Conservation (phyloP, 2,888 invertebrate genomes). For the Linyphia triangularis region DNA sequence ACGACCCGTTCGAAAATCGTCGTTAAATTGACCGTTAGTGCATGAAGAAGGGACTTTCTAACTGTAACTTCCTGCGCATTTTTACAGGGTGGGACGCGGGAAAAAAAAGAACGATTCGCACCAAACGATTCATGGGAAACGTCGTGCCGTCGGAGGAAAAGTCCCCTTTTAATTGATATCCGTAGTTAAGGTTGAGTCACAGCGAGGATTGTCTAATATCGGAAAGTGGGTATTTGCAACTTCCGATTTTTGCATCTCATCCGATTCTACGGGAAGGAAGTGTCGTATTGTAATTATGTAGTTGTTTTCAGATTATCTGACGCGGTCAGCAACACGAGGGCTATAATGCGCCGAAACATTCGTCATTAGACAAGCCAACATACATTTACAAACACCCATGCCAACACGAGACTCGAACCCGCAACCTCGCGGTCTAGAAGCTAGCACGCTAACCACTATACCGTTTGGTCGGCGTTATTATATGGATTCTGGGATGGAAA, state of each 20-base stretch:
- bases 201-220: neutral
- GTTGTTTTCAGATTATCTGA: no score
- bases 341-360: no score
- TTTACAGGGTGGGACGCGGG: conserved; percentile 12
- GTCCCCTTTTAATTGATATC: conserved; percentile 49
- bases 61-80: conserved; percentile 38
- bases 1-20: neutral
- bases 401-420: no score
- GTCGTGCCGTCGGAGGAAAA: conserved; percentile 19
- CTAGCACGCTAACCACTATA: no score
- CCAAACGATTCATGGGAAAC: conserved; percentile 11
- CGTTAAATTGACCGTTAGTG: conserved; percentile 24
- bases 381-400: no score
- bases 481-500: no score
- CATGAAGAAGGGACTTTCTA: conserved; percentile 23
- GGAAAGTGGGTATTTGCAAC: neutral
- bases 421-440: no score
- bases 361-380: no score
- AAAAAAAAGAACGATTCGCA: conserved; percentile 1
- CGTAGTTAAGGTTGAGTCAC: conserved; percentile 25
- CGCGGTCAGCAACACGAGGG: no score
- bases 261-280: no score
- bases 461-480: no score
- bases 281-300: no score
- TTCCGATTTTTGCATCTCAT: neutral